These are phyloP conservation scores for Cotesia congregata DNA, from an alignment of 2,888 invertebrate species.

Conservation along the genomic window DNA sequence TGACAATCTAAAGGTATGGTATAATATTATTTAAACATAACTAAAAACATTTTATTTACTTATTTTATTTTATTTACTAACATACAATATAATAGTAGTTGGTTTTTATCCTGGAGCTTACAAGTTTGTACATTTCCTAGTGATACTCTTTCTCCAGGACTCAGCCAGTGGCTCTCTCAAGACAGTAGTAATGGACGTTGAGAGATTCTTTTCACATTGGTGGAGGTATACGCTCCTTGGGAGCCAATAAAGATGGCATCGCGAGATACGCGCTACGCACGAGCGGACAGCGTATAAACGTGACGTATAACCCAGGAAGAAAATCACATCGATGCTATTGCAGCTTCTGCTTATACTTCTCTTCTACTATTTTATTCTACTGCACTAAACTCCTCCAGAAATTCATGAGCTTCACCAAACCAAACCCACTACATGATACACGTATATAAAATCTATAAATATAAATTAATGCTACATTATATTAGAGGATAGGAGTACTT, in stretches of 20 bases:
- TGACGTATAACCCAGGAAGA: slow-evolving; percentile 35
- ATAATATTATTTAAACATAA: no score
- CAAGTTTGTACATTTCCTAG: neutral
- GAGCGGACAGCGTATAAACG: slow-evolving; percentile 34
- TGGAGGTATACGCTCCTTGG: neutral
- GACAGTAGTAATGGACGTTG: slow-evolving; percentile 12
- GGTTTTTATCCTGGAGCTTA: neutral
- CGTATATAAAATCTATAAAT: neutral
- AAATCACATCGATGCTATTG: slow-evolving; percentile 24
- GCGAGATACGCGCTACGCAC: slow-evolving; percentile 35
- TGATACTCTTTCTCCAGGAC: neutral
- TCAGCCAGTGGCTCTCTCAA: neutral
- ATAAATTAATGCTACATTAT: neutral
- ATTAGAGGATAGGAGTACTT: neutral
- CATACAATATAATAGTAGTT: neutral
- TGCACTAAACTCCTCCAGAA: neutral
- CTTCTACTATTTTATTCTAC: neutral
- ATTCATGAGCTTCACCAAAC: slow-evolving; percentile 16
- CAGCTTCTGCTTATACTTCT: neutral
- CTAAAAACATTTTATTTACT: no score
- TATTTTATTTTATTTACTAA: neutral
- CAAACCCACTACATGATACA: neutral
- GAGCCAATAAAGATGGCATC: slow-evolving; percentile 34
- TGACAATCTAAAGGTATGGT: slow-evolving; percentile 1
- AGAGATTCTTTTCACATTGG: slow-evolving; percentile 7